Percentiles rank a stretch among this genome's conserved stretches.
These are phyloP conservation scores for Ruditapes philippinarum DNA, from an alignment of 1,140 invertebrate genomes.

Conservation along the genomic window DNA sequence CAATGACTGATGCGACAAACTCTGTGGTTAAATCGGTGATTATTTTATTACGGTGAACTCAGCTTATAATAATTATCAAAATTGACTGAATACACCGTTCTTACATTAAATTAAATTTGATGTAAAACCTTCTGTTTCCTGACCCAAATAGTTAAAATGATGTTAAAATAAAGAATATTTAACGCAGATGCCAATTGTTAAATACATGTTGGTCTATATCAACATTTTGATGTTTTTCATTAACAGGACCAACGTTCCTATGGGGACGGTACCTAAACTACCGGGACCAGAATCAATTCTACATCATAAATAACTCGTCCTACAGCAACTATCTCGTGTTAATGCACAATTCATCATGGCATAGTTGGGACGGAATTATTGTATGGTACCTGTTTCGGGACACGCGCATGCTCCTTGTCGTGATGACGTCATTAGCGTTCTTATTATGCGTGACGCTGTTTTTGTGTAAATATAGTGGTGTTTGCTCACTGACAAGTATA, in stretches of 20 bases:
- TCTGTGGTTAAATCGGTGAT: too few species aligned
- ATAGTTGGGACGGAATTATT: slow-evolving; percentile 33
- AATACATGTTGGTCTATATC: too few species aligned
- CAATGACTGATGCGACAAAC: too few species aligned
- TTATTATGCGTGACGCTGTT: neutral
- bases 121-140: too few species aligned
- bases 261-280: slow-evolving; percentile 44
- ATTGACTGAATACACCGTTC: too few species aligned
- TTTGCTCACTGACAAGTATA: too few species aligned
- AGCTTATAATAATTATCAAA: too few species aligned
- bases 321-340: slow-evolving; percentile 14
- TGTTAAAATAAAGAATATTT: too few species aligned
- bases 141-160: too few species aligned
- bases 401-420: neutral
- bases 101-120: too few species aligned
- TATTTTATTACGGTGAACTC: too few species aligned
- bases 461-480: neutral
- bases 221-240: neutral
- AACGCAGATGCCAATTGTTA: too few species aligned
- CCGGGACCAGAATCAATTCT: neutral
- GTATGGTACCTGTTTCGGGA: slow-evolving; percentile 50
- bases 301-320: neutral
- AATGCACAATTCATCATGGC: slow-evolving; percentile 34
- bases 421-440: neutral
- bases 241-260: slow-evolving; percentile 32